phyloP scores from a whole-genome alignment of 2,888 invertebrate species.

The Chesias legatella region DNA sequence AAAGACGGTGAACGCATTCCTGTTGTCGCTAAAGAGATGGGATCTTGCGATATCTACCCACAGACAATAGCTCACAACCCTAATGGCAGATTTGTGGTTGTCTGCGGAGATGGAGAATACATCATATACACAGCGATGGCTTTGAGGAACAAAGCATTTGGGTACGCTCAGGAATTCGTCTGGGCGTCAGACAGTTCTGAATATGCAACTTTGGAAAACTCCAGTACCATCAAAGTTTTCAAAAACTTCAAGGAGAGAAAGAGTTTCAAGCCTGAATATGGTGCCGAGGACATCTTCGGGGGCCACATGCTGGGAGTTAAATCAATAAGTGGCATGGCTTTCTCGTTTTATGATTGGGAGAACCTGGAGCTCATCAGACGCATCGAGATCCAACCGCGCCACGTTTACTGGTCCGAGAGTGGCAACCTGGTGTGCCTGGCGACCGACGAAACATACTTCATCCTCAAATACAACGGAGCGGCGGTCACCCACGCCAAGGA shows the following conservation, averaged over 20 bases:
- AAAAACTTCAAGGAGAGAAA: constrained; percentile 99
- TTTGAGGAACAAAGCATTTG: constrained; percentile 98
- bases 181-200: constrained; percentile 99
- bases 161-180: constrained; percentile 98
- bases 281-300: constrained; percentile 97
- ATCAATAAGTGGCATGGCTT: constrained; percentile 94
- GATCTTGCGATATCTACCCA: constrained; percentile 99
- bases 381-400: constrained; percentile 96
- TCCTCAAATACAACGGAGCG: constrained; percentile 92
- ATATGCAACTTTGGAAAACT: constrained; percentile 93
- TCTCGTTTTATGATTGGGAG: constrained; percentile 99
- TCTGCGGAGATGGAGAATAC: constrained; percentile 99
- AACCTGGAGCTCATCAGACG: constrained; percentile 91
- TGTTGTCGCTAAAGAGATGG: constrained; percentile 98
- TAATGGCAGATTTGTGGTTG: constrained; percentile 95
- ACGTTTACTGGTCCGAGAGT: constrained; percentile 98
- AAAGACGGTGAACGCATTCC: constrained; percentile 96
- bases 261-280: constrained; percentile 97
- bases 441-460: constrained; percentile 96
- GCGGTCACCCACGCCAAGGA: constrained; percentile 89
- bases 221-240: constrained; percentile 94
- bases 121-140: constrained; percentile 99
- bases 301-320: constrained; percentile 95
- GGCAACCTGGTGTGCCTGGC: constrained; percentile 96
- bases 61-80: constrained; percentile 99